Base-by-base conservation (phyloP, 2,113 vertebrate species). In the Aegithalos caudatus region DNA sequence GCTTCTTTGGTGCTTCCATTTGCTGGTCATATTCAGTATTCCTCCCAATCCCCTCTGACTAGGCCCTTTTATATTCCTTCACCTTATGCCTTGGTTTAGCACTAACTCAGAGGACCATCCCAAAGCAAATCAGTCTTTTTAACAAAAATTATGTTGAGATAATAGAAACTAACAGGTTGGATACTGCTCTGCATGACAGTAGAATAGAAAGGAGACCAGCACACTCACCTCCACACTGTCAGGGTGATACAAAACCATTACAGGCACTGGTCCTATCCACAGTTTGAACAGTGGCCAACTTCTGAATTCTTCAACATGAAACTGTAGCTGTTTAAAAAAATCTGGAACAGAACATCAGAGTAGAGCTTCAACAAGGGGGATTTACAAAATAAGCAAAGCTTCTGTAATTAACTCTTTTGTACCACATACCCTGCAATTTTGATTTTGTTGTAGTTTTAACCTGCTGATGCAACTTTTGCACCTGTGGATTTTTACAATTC, bases 151-250 rank as follows among this genome's bases (percentile, higher is more conserved):
- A 70, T 4, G 5, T 7, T 62, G 11, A 40, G 5, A 47, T 7
- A 86, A 73, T 16, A 72, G 50, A 81, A 86, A 51, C 14, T 29
- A 65, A 48, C 10, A 83, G 35, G 17, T 11, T 73, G 54, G 35
- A 22, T 10, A n/a, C 35, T 70, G 54, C 35, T 90, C 42, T 91
- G 29, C 22, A 8, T 24, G 33, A 37, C 44, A 66, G 33, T 9
- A 71, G 29, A 65, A 73, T 1, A 92, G 28, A 65, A 7, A 50
- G 61, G 37, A 91, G 42, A 81, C 7, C 29, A 79, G 24, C 7
- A 38, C 7, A 95, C 97, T 94, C 84, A 99, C 99, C 98, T 99
- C 99, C 47, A 99, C 97, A 5, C 61, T 98, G 37, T 99, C 99
- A 56, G 98, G 95, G 7, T 98, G 98, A 95, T 95, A 99, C 45